Conservation (phyloP, 2,888 invertebrate genomes). For the Parnassius apollo region DNA sequence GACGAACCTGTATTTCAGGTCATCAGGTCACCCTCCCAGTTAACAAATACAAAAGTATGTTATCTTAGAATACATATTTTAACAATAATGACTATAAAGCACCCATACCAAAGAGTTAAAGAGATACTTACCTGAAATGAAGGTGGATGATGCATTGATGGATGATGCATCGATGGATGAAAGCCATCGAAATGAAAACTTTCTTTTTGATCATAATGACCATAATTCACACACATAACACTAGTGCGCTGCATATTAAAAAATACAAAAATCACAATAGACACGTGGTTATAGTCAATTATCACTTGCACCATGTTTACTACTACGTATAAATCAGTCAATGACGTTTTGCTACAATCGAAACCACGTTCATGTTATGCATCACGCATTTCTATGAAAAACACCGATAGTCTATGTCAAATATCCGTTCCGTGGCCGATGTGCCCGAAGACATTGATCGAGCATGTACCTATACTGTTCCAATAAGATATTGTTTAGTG, state of each 20-base stretch:
- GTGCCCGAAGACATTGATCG: neutral
- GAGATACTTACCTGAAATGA: too few relatives aligned
- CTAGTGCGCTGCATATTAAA: neutral
- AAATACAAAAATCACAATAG: neutral
- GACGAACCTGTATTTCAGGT: too few relatives aligned
- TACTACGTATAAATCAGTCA: neutral
- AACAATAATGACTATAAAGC: too few relatives aligned
- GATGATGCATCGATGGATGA: too few relatives aligned
- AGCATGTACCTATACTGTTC: neutral
- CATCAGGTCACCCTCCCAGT: too few relatives aligned
- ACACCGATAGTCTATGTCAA: neutral
- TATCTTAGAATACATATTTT: too few relatives aligned
- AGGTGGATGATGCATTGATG: too few relatives aligned
- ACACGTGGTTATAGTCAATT: neutral
- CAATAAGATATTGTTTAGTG: slow-evolving; percentile 12
- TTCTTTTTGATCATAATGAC: neutral
- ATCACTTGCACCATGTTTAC: slow-evolving; percentile 1
- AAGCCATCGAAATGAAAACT: neutral
- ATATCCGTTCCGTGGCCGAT: neutral
- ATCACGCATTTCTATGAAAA: slow-evolving; percentile 7
- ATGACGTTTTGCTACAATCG: neutral
- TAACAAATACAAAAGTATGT: too few relatives aligned
- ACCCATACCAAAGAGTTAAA: too few relatives aligned
- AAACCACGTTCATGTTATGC: neutral
- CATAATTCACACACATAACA: neutral